Evolutionary conservation across 2,888 invertebrate genomes (phyloP), one percentile per base, ranked within the genome.

Genomic region (Iphiclides podalirius): DNA sequence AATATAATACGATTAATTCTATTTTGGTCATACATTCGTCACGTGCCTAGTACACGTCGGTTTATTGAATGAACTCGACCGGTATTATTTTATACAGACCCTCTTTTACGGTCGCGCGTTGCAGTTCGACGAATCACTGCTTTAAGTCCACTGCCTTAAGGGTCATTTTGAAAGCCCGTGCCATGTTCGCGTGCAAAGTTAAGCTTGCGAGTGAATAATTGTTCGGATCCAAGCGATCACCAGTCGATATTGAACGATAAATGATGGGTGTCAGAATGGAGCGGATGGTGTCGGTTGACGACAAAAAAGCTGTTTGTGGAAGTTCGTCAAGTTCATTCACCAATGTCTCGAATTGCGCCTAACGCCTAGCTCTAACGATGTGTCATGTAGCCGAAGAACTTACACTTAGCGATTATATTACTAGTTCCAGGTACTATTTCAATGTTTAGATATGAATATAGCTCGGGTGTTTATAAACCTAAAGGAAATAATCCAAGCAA

Each of bases 201-300:
- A 34, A 31, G 47, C 14, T 31, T 23, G 39, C 42, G 13, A 37
- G 49, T 57, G 54, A 64, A 70, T 73, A 73, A 74, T 76, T 75
- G 73, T 70, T 67, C 65, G 60, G 60, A 57, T 67, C 69, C 67
- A 72, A 75, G 72, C 73, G 79, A 80, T 82, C 81, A 77, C 71
- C 65, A 61, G 70, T 78, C 72, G 81, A 79, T 79, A 75, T 63
- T 58, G 57, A 61, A 69, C 80, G 82, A 82, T 80, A 76, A 78
- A 82, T 79, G 78, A 66, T 63, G 56, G 52, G 55, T 66, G 78
- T 79, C 78, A 72, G 47, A 47, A 60, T 54, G 47, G 58, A 66
- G 66, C 61, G 61, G 63, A 64, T 61, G 54, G 62, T 59, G 64
- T 66, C 65, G 39, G 62, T 52, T 61, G 69, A 65, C 64, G 67